Evolutionary conservation across 1,140 invertebrate genomes (phyloP), one percentile per base, ranked within the genome.

Genomic region (Drosophila kurseongensis): DNA sequence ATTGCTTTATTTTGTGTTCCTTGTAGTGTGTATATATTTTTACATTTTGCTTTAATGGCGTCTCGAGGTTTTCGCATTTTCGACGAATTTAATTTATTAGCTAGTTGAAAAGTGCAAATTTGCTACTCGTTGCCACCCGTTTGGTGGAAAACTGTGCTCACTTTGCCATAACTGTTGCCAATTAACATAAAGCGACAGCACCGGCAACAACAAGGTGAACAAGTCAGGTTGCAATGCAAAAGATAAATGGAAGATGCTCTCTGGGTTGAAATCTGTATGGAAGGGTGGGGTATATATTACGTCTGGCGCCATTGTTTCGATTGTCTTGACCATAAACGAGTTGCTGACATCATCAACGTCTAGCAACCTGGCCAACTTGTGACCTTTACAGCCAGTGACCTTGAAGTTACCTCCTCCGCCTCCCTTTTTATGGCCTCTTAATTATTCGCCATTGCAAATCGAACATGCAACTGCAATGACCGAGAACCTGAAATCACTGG

Each of bases 211-310:
- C 81, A 77, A 86, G 82, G 83, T 88, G 57, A 85, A 78, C 82
- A 36, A 75, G 75, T 54, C 66, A 56, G 69, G 41, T 86, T 76
- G 82, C 83, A 88, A 51, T 80, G 72, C 61, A 69, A 86, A 75
- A 85, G 78, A 75, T 85, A 78, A 85, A 85, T 80, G 54, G 79
- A 88, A 86, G 83, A 89, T 88, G 83, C 82, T 42, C 61, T 60
- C 41, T 27, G 52, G 44, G 44, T 36, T 57, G 69, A n/a, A 44
- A 38, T 59, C 38, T 41, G 32, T 71, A 29, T 29, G 51, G 27
- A 48, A 47, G 58, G 42, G 35, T 32, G 38, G 55, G 40, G 16
- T 36, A 47, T 47, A 47, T 16, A 12, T 16, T 13, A 7, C 62
- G 35, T 35, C 62, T 68, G 72, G 71, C 50, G 72, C 79, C 67